Conservation (phyloP, 1,140 invertebrate genomes). For the Hyles euphorbiae region DNA sequence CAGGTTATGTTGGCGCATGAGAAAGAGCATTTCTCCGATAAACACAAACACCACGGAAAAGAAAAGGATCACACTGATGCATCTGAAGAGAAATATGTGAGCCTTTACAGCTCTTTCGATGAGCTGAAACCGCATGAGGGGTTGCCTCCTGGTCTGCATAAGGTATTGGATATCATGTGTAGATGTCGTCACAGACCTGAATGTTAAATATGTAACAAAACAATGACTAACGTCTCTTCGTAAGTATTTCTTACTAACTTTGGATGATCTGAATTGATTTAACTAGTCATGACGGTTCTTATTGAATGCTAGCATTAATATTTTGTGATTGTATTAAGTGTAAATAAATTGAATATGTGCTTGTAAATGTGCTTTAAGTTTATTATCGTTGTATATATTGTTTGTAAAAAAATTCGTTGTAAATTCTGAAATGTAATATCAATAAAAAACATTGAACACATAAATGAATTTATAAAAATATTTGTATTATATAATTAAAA, state of each 20-base stretch:
- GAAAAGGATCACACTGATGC: constrained; percentile 45
- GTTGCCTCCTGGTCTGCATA: constrained; percentile 50
- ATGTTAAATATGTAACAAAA: constrained; percentile 32
- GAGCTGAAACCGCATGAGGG: constrained; percentile 69
- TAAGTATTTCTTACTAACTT: constrained; percentile 13
- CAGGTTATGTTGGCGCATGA: constrained; percentile 72
- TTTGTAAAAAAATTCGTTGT: too few relatives aligned
- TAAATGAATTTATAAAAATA: constrained; percentile 2
- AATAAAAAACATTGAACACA: background rate
- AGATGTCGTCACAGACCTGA: constrained; percentile 33
- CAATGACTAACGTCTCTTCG: constrained; percentile 14
- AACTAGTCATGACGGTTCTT: background rate
- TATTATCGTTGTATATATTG: too few relatives aligned
- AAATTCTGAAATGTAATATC: too few relatives aligned
- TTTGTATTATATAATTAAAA: background rate
- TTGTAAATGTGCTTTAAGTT: background rate
- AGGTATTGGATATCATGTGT: constrained; percentile 53
- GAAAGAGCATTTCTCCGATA: constrained; percentile 62
- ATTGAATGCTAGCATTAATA: background rate
- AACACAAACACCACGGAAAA: constrained; percentile 60
- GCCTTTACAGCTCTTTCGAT: constrained; percentile 75
- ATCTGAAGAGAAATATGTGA: constrained; percentile 71
- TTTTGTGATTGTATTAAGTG: background rate
- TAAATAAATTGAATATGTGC: background rate
- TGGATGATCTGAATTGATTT: background rate